These are phyloP conservation scores for Lerema accius DNA, from an alignment of 1,140 invertebrate species.

Conservation along the genomic window DNA sequence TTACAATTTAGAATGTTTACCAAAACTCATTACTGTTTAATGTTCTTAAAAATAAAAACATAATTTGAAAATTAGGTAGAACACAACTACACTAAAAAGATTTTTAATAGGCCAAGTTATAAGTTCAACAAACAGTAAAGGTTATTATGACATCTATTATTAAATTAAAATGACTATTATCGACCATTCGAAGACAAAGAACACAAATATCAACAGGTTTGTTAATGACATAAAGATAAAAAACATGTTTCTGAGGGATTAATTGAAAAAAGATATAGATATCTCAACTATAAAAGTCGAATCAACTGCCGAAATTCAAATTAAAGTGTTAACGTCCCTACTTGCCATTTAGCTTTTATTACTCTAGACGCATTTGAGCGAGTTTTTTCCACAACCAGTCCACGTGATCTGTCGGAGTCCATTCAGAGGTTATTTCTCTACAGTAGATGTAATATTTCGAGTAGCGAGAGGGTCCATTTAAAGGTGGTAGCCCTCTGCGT, in stretches of 20 bases:
- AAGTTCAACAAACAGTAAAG: too few relatives aligned
- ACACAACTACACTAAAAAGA: too few relatives aligned
- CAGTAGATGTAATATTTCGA: conserved; percentile 11
- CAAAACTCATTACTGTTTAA: too few relatives aligned
- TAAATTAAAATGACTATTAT: too few relatives aligned
- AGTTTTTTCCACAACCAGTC: conserved; percentile 32
- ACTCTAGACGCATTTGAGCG: conserved; percentile 20
- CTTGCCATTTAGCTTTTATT: conserved; percentile 22
- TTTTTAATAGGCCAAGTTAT: too few relatives aligned
- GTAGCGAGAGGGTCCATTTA: conserved; percentile 38
- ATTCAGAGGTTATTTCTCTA: conserved; percentile 27
- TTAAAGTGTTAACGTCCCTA: conserved; percentile 10
- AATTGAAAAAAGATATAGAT: not conserved
- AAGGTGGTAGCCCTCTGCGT: conserved; percentile 42
- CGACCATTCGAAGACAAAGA: too few relatives aligned
- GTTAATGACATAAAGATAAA: not conserved
- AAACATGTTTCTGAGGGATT: too few relatives aligned
- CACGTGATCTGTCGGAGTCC: conserved; percentile 27
- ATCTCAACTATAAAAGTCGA: not conserved
- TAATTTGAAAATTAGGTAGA: too few relatives aligned
- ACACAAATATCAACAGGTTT: too few relatives aligned
- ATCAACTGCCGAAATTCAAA: conserved; percentile 24
- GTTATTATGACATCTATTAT: too few relatives aligned
- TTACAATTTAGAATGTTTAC: too few relatives aligned
- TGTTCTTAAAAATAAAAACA: too few relatives aligned